These are phyloP conservation scores for Sphaerophoria taeniata DNA, from an alignment of 2,888 invertebrate species.

Conservation along the genomic window DNA sequence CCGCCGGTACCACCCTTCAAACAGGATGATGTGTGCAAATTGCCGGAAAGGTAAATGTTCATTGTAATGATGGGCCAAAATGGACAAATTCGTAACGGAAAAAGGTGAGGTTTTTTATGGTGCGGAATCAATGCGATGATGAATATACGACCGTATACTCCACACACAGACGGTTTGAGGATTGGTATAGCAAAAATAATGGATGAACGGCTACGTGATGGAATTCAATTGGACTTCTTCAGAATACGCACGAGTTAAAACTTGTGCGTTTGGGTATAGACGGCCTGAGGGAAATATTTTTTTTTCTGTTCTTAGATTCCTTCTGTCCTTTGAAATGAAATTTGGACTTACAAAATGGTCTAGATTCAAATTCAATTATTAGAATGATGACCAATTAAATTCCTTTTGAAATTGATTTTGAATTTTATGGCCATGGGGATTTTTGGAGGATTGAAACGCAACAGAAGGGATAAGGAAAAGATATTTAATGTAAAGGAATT, in stretches of 20 bases:
- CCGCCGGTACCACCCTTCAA: not conserved
- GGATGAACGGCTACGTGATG: constrained; percentile 19
- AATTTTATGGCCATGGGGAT: not conserved
- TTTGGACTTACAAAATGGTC: not conserved
- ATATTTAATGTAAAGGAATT: not conserved
- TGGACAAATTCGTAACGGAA: constrained; percentile 27
- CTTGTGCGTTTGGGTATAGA: not conserved
- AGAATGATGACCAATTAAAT: constrained; percentile 27
- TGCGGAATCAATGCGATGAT: constrained; percentile 30
- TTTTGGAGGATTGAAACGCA: not conserved
- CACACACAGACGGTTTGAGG: not conserved
- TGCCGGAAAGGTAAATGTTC: constrained; percentile 34
- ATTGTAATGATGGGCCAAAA: constrained; percentile 39
- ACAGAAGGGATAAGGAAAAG: not conserved
- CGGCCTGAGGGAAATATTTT: not conserved
- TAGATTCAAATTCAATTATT: constrained; percentile 21
- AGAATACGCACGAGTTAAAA: not conserved
- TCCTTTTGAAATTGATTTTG: not conserved
- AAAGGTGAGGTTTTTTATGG: constrained; percentile 32
- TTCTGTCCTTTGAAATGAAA: not conserved
- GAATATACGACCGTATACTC: not conserved
- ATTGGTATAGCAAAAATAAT: constrained; percentile 12
- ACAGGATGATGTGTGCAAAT: constrained; percentile 30
- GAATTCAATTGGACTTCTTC: constrained; percentile 25
- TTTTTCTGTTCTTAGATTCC: not conserved